Percentiles rank a stretch among this genome's conserved stretches.
phyloP scores from a whole-genome alignment of 2,113 vertebrate genomes.

The Heterochromis multidens region DNA sequence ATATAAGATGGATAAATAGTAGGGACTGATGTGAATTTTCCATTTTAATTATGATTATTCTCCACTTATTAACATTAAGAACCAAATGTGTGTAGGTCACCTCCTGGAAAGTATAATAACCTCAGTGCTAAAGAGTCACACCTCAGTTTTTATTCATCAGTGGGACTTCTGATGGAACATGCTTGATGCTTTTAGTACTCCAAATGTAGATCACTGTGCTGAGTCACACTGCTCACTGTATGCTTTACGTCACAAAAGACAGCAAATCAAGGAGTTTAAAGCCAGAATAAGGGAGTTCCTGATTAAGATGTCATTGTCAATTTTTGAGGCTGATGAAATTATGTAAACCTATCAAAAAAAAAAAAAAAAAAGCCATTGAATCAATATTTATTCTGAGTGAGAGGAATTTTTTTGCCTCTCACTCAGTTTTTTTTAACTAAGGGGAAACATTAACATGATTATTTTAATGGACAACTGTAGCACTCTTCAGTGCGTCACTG shows the following conservation, averaged over 20 bases:
- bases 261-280: constrained; percentile 8
- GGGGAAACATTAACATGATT: neutral
- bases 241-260: constrained; percentile 9
- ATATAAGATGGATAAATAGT: neutral
- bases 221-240: constrained; percentile 34
- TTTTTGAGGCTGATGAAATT: neutral
- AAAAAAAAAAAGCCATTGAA: neutral
- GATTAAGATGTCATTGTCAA: neutral
- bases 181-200: constrained; percentile 4
- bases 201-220: constrained; percentile 17
- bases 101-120: constrained; percentile 40
- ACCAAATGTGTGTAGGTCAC: neutral
- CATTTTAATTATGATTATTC: constrained; percentile 20
- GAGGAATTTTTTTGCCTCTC: neutral
- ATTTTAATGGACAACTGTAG: neutral
- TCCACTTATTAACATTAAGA: neutral
- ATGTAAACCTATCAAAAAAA: neutral
- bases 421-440: neutral
- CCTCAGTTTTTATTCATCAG: constrained; percentile 4
- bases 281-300: neutral
- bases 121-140: neutral
- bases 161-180: constrained; percentile 21
- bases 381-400: neutral
- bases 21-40: constrained; percentile 55
- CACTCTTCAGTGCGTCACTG: neutral